Base-by-base conservation (phyloP, 2,888 invertebrate genomes). In the Alloplasta piceator region DNA sequence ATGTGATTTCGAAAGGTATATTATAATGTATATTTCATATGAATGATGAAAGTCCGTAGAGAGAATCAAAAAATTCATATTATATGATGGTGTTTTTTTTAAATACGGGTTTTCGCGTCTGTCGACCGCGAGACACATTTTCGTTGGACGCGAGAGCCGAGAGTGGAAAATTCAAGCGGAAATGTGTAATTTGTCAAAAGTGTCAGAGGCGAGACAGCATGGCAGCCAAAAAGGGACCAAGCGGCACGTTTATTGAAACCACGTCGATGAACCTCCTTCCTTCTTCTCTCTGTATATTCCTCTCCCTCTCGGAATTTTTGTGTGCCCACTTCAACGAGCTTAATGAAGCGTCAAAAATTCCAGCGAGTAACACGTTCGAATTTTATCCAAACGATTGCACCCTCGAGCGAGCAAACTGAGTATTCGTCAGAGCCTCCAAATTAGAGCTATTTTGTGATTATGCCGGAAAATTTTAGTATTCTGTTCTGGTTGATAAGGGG, bases 291-390 rank as follows among this genome's bases (percentile, higher is more conserved):
- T 60, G 7, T 48, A 10, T 48, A 10, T 52, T 5, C 2, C 12
- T 72, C 3, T 38, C 10, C 2, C 12, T 72, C 3, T 38, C 10
- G 43, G n/a, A 2, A 36, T 43, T 26, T 38, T 14, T 39, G 1
- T 14, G n/a, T 9, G 48, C 39, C 14, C 58, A 55, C 64, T 55
- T 75, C 26, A 14, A 43, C 16, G 86, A 87, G 82, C 87, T 91
- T 26, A 91, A 92, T 91, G 91, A 91, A 90, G 89, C 91, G 90
- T 90, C 89, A 88, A 87, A 89, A 91, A 90, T 91, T 90, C 88
- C 85, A 86, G 85, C 80, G 87, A 89, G 89, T 87, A 90, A 90
- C 91, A 90, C 87, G 89, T 87, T 86, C 87, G 88, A 87, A 87
- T 90, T 91, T 91, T 90, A 91, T 90, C 87, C 90, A 87, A 87